Percentiles rank a stretch among this genome's conserved stretches.
Conservation (phyloP, 2,888 invertebrate species). For the Rambutsinella grinnellia region DNA sequence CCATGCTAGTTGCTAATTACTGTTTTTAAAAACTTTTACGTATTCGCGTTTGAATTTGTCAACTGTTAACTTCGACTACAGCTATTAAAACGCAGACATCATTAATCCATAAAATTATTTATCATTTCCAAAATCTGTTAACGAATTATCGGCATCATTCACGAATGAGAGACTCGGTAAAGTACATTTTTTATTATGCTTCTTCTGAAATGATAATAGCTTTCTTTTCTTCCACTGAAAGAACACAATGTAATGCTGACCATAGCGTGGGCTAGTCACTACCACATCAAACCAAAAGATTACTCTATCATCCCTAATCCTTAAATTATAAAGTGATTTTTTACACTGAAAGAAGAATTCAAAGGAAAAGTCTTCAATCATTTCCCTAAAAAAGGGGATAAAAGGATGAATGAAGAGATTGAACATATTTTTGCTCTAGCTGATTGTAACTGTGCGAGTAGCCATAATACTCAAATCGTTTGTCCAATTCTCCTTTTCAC, state of each 20-base stretch:
- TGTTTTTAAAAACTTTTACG: too few species aligned
- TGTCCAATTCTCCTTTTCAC: not conserved
- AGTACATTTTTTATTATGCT: too few species aligned
- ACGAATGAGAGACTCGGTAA: too few species aligned
- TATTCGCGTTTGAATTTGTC: too few species aligned
- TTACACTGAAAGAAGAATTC: not conserved
- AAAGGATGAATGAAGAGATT: not conserved
- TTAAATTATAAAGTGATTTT: not conserved
- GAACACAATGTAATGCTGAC: too few species aligned
- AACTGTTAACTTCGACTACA: too few species aligned
- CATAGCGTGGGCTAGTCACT: not conserved
- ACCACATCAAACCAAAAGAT: not conserved
- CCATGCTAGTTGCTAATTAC: conserved; percentile 44
- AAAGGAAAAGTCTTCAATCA: not conserved
- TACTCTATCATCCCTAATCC: not conserved
- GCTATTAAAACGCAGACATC: too few species aligned
- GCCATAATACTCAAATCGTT: not conserved
- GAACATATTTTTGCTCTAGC: not conserved
- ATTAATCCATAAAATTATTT: too few species aligned
- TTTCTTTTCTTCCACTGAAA: too few species aligned
- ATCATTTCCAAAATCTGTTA: too few species aligned
- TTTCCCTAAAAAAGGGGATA: not conserved
- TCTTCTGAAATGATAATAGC: too few species aligned
- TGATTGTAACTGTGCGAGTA: not conserved
- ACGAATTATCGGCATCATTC: too few species aligned